Evolutionary conservation across 1,140 invertebrate species (phyloP).

Genomic region (Drosophila elegans): DNA sequence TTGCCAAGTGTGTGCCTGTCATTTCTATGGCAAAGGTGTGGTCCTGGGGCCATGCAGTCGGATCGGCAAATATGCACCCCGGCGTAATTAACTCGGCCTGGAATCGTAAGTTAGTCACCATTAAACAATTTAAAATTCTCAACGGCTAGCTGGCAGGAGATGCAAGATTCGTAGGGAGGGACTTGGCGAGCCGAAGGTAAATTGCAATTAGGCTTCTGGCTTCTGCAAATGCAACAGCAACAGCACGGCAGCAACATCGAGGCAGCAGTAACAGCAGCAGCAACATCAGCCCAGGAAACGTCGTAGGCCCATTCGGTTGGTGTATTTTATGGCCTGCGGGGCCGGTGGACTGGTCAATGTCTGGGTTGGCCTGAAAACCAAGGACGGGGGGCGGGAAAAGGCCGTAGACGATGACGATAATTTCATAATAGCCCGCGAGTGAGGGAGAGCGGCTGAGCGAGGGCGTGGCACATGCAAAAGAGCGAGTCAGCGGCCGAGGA

Average conservation of each 20-base stretch:
- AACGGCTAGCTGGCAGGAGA: slow-evolving; percentile 52
- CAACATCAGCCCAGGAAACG: slow-evolving; percentile 21
- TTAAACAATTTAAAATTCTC: slow-evolving; percentile 83
- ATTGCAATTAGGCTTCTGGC: slow-evolving; percentile 83
- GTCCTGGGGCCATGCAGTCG: slow-evolving; percentile 46
- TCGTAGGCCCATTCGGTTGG: slow-evolving; percentile 66
- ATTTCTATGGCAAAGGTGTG: slow-evolving; percentile 51
- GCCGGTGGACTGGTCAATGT: slow-evolving; percentile 61
- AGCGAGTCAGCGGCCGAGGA: slow-evolving; percentile 52
- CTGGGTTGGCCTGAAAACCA: slow-evolving; percentile 22
- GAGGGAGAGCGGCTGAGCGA: slow-evolving; percentile 39
- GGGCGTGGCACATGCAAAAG: slow-evolving; percentile 79
- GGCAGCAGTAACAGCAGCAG: slow-evolving; percentile 13
- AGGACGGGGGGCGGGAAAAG: neutral
- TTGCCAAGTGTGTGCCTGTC: slow-evolving; percentile 17
- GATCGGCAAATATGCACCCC: slow-evolving; percentile 81
- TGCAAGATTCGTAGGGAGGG: slow-evolving; percentile 23
- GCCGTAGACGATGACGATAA: slow-evolving; percentile 67
- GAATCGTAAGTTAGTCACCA: slow-evolving; percentile 83
- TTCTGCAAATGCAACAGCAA: slow-evolving; percentile 61
- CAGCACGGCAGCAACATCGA: slow-evolving; percentile 23
- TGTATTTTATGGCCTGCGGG: slow-evolving; percentile 76
- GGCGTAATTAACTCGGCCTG: slow-evolving; percentile 79
- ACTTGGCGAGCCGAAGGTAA: slow-evolving; percentile 65
- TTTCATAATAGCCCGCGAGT: slow-evolving; percentile 74